Base-by-base conservation (phyloP, 2,797 vertebrate species). In the Coendou prehensilis region DNA sequence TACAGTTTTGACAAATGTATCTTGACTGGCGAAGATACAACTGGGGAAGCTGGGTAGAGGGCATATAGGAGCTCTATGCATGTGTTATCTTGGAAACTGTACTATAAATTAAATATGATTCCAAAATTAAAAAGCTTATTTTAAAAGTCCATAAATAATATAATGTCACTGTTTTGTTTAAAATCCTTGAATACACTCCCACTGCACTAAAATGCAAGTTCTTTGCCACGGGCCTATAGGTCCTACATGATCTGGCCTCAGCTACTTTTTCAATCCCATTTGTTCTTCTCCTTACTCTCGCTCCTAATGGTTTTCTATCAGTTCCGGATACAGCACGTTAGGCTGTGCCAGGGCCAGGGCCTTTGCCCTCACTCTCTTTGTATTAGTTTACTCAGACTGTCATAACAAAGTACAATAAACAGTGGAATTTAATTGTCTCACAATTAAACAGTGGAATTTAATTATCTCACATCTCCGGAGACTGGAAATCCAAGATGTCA, bases 61-160 rank as follows among this genome's bases (percentile, higher is more conserved):
- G 50, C 11, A 28, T 6, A 52, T 17, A 13, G 57, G 73, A 63
- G 67, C 56, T 64, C 50, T 45, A 20, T 30, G 73, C 2, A 18
- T 37, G 52, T 5, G 41, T 4, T 41, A 41, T 47, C 85, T 89
- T 64, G 63, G 84, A 45, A 93, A 94, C 8, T 37, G 78, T 22
- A 79, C 1, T 76, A 6, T 90, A 80, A 54, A 71, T 76, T 78
- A 79, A 81, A 75, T 47, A 94, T 79, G 30, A 88, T 41, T 59
- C 45, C 80, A 89, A 93, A 89, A 23, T 76, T 59, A 37, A 78
- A 95, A 64, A 57, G 45, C n/a, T 47, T 84, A 80, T 73, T 54
- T 33, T 2, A 57, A 54, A 91, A 63, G 2, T 22, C 20, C 26
- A 47, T 41, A 76, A 59, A 63, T n/a, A 85, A 69, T 28, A 56